Evolutionary conservation across 2,888 invertebrate species (phyloP).

Genomic region (Drymonia ruficornis): DNA sequence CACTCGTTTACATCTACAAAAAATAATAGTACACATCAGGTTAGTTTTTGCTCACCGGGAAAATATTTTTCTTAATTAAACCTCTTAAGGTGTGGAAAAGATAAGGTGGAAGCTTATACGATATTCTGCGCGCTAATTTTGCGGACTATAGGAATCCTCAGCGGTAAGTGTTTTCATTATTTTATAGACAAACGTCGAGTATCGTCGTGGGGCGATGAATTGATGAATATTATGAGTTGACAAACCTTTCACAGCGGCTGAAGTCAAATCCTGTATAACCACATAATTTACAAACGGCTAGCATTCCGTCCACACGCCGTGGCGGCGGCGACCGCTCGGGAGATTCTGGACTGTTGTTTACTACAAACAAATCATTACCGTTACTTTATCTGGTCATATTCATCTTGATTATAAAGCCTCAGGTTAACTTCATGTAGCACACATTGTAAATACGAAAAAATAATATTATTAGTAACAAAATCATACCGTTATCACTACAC

Average conservation of each 20-base stretch:
- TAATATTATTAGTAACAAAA: conserved; percentile 6
- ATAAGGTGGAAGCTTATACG: no score
- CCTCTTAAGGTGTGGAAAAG: no score
- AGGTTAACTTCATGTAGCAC: background rate
- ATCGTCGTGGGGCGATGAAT: no score
- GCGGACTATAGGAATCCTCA: no score
- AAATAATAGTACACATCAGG: conserved; percentile 20
- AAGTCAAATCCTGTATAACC: conserved; percentile 92
- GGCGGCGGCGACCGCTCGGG: conserved; percentile 86
- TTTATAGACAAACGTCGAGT: no score
- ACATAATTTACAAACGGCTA: conserved; percentile 92
- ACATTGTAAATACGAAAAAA: background rate
- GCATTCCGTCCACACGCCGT: conserved; percentile 88
- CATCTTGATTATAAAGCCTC: background rate
- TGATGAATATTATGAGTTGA: background rate
- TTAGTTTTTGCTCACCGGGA: no score
- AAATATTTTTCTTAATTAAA: no score
- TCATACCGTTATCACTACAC: conserved; percentile 67
- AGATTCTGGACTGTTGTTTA: conserved; percentile 71
- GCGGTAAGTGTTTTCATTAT: no score
- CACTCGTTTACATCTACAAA: conserved; percentile 86
- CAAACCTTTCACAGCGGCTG: conserved; percentile 89
- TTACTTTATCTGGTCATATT: background rate
- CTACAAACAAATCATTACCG: conserved; percentile 33
- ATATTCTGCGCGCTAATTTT: no score